Evolutionary conservation across 2,797 vertebrate genomes (phyloP).

Genomic region (Sebastolobus altivelis): DNA sequence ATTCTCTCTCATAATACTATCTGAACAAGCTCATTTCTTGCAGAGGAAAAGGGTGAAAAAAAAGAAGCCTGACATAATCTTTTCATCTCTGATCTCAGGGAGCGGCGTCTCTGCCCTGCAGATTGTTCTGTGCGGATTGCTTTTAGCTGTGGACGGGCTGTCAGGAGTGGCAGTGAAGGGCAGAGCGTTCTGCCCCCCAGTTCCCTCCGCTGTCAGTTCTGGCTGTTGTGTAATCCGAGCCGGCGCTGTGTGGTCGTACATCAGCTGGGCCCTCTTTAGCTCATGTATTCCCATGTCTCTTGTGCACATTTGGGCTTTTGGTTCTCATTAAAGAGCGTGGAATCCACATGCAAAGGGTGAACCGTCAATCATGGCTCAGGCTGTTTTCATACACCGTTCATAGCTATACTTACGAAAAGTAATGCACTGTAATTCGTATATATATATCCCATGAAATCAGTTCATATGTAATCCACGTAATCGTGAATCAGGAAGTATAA

Average conservation of each 20-base stretch:
- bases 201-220: slow-evolving; percentile 30
- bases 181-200: slow-evolving; percentile 24
- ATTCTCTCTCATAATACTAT: not conserved
- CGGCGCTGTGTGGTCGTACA: not conserved
- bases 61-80: not conserved
- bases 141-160: slow-evolving; percentile 30
- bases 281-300: not conserved
- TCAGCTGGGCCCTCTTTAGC: not conserved
- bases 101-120: slow-evolving; percentile 17
- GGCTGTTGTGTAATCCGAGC: slow-evolving; percentile 2
- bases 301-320: not conserved
- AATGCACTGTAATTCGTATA: no score
- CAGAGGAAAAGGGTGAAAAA: not conserved
- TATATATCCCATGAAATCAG: rapidly evolving
- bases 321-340: not conserved
- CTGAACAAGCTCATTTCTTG: not conserved
- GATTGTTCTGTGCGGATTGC: slow-evolving; percentile 27
- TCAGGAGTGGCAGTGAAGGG: slow-evolving; percentile 37
- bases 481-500: no score
- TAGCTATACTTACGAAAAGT: no score
- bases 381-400: no score
- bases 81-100: slow-evolving; percentile 18
- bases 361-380: not conserved
- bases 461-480: no score
- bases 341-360: not conserved